Conservation (phyloP, 2,888 invertebrate species). For the Agrochola lychnidis region DNA sequence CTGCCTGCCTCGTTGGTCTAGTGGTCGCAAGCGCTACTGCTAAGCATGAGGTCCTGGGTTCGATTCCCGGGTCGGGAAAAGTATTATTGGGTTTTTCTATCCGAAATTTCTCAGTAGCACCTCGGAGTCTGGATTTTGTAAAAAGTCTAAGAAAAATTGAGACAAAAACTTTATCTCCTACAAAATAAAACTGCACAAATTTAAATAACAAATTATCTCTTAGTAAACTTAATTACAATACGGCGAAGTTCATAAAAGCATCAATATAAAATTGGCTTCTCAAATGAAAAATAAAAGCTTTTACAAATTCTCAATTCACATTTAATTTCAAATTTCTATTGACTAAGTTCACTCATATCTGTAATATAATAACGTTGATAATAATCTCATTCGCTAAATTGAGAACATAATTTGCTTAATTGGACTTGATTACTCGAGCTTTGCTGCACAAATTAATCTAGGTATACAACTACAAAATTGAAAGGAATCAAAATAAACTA, state of each 20-base stretch:
- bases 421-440: not conserved
- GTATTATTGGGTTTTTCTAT: too few species aligned
- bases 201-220: not conserved
- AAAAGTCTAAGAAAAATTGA: not conserved
- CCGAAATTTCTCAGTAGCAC: too few species aligned
- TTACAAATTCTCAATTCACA: constrained; percentile 19
- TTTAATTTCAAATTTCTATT: constrained; percentile 3
- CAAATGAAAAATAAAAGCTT: constrained; percentile 1
- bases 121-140: too few species aligned
- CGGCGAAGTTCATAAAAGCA: not conserved
- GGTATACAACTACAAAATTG: not conserved
- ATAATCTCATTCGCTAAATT: not conserved
- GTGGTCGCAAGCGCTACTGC: too few species aligned
- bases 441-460: constrained; percentile 4
- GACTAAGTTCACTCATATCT: not conserved
- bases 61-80: too few species aligned
- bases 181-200: not conserved
- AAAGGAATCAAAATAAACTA: not conserved
- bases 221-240: constrained; percentile 3
- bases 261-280: constrained; percentile 5
- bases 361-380: not conserved
- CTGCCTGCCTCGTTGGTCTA: too few species aligned
- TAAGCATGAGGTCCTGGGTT: too few species aligned
- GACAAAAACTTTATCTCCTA: not conserved
- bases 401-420: not conserved